Base-by-base conservation (phyloP, 2,888 invertebrate genomes). In the Philhelius pedissequus region DNA sequence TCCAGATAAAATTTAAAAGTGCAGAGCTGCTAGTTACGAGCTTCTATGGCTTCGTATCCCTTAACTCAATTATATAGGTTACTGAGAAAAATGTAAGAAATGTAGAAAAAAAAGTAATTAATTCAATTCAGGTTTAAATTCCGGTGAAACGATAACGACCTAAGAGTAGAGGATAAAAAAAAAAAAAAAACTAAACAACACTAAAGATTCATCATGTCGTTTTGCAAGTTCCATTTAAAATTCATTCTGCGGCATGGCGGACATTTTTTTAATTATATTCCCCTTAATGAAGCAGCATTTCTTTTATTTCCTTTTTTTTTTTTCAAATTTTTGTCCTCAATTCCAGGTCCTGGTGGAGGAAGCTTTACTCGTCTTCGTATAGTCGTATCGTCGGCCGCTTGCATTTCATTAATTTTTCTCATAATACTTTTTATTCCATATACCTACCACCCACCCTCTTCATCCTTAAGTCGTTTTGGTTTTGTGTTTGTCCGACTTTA, bases 241-340 rank as follows among this genome's bases (percentile, higher is more conserved):
- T 84, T 84, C 80, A 84, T 84, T 66, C 75, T 66, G 75, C 75
- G 66, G 75, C 75, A 80, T 84, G 80, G 66, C 71, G 70, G 76
- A 84, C 84, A 84, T 71, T 79, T 84, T 25, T 84, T 80, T 80
- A 80, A 80, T 84, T 84, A 84, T 80, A 80, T 80, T 75, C 84
- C 48, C 52, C 80, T 76, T 84, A 84, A 80, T 84, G 84, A 84
- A 76, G 76, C 84, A 84, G 74, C 84, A 76, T 27, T 75, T 69
- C 60, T 70, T 58, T 69, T 40, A 56, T 69, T 38, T 48, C 9
- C 4, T 18, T 8, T 43, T 15, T 54, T 45, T 18, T 48, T n/a
- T 58, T n/a, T 15, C n/a, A 15, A 40, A 52, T 77, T 35, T 66
- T 60, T 70, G 84, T 71, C 80, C 84, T 80, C 80, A 54, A 71